Evolutionary conservation across 1,140 invertebrate species (phyloP), one percentile per base, ranked within the genome.

Genomic region (Doryteuthis pealeii): DNA sequence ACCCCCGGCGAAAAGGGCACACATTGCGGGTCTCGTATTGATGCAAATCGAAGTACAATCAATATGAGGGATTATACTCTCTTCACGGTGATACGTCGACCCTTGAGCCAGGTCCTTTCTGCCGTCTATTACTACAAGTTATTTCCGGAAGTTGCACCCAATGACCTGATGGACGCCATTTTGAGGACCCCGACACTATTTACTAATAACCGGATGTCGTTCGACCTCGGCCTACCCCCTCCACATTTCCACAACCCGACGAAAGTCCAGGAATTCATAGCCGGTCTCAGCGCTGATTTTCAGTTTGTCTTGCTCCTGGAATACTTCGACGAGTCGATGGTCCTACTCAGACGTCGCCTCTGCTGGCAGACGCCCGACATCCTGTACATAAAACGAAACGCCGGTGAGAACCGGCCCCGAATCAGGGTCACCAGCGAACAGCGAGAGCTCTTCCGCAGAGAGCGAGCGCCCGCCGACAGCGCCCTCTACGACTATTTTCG

Each of bases 241-340:
- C 14, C 43, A 0, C 62, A 69, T 15, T 54, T 78, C n/a, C 32
- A 72, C 68, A 65, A 82, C 62, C 32, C n/a, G 1, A 31, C 18
- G 2, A 35, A 35, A 33, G 68, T 79, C 5, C 18, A 33, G 2
- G 43, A 66, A 2, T 79, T 80, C 62, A 73, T 79, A 33, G 28
- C 54, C 6, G 49, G 30, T 2, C 31, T 89, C 0, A 88, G 90
- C 18, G 75, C 72, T n/a, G 78, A 87, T 18, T 90, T 91, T 78
- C 83, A 89, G 76, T 81, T 90, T 4, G 84, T 91, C 31, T 83
- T 91, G 86, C 83, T 91, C 6, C 78, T 87, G 3, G 90, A 91
- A 79, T 83, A 88, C 71, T 89, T 90, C 81, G 89, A 90, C 75
- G 89, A 90, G 76, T 90, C 89, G 3, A 80, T 90, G 40, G 83